These are phyloP conservation scores for Epizoanthus illoricatus DNA, from an alignment of 92 coral and sea anemone genomes.

Conservation along the genomic window DNA sequence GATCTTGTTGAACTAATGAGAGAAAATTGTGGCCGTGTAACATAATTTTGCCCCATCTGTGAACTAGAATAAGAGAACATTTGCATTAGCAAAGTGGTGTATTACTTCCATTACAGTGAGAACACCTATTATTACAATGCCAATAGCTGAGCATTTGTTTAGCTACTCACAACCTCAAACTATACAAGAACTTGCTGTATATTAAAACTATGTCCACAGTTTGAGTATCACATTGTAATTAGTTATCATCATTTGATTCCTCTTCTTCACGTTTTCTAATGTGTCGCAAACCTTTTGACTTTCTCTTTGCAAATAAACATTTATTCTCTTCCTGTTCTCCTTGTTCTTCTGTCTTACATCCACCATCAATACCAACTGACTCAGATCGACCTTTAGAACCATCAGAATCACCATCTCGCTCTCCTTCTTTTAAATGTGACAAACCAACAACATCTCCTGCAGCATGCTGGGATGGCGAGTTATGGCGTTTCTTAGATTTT, in stretches of 20 bases:
- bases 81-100: no score
- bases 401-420: conserved; percentile 1
- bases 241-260: not conserved
- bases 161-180: no score
- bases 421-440: conserved; percentile 28
- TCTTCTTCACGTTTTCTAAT: conserved; percentile 15
- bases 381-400: not conserved
- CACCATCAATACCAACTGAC: not conserved
- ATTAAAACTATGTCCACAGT: no score
- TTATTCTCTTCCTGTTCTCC: no score
- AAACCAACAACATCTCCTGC: conserved; percentile 10
- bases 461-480: conserved; percentile 15
- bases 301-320: conserved; percentile 12
- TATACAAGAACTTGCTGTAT: no score
- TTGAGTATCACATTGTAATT: not conserved
- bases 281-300: conserved; percentile 5
- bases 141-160: no score
- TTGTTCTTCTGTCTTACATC: not conserved
- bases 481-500: conserved; percentile 14
- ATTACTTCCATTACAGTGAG: no score
- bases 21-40: no score
- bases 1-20: no score
- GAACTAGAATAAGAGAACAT: no score
- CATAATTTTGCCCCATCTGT: no score
- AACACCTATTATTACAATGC: no score